Evolutionary conservation across 2,888 invertebrate species (phyloP), one percentile per base, ranked within the genome.

Genomic region (Platerodrilus igneus): DNA sequence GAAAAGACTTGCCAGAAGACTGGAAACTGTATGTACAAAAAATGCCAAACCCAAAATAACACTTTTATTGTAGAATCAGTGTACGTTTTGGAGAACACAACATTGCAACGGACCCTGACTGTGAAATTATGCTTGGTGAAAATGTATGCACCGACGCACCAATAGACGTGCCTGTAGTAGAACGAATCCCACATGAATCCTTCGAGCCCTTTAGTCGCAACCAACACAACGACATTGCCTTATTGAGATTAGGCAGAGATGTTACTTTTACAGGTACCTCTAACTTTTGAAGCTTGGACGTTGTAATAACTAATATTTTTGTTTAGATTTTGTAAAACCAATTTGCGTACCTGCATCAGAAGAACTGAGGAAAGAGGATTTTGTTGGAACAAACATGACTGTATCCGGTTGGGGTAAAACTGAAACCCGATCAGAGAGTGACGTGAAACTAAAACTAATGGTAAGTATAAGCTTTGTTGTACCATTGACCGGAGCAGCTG

Each of bases 171-270:
- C 67, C 70, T 0, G 70, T 86, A 2, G 82, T 81, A 48, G 69
- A 77, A 43, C 63, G 71, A 22, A 80, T 84, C 21, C 69, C 77
- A 0, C 86, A 88, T 60, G 79, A 81, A 42, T 54, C 64, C 0
- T 88, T 86, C 56, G 59, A 68, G 26, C 75, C 82, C 0, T 55
- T 52, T 0, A 74, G 78, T 30, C 58, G 54, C 2, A 74, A 80
- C 53, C 81, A 83, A 51, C 67, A 71, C 17, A 69, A 85, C 57
- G 88, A 88, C 57, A 83, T 88, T 23, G 87, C 84, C 0, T 64
- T 88, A 8, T 55, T 88, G 19, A 73, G 86, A 31, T 67, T 88
- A 7, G 52, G 68, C 0, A 59, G 60, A 2, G 64, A 73, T 15
- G 77, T 80, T 1, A 45, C 56, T 3, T 78, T 71, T 54, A 76